Base-by-base conservation (phyloP, 2,113 vertebrate species). In the Chloebia gouldiae region DNA sequence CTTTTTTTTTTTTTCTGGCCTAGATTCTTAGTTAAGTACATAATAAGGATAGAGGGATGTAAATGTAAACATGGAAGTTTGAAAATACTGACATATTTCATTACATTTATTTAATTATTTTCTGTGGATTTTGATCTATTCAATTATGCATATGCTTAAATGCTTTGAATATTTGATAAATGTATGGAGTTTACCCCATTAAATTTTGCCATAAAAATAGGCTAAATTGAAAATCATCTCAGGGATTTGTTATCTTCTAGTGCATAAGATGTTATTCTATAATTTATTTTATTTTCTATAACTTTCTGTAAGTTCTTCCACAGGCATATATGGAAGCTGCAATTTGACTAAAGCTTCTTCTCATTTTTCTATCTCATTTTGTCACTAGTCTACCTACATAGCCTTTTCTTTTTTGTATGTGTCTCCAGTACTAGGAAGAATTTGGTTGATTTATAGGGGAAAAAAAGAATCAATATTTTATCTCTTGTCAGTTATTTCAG, bases 401-500 rank as follows among this genome's bases (percentile, higher is more conserved):
- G 10, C 42, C 25, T 86, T 95, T 63, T 27, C 40, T 16, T 89
- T 82, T 75, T 4, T 64, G 9, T 50, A 6, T 95, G 19, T 45
- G 51, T 68, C 18, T 45, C 39, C n/a, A 92, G 45, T 64, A 90
- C 13, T 33, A 86, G 10, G 4, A 35, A 60, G 68, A 71, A 66
- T 86, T 22, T 90, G 2, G 6, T 93, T 86, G 57, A 97, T 79
- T 92, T 56, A 73, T 42, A 37, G 17, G 31, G 15, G 8, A 35
- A 27, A 79, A 79, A 75, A 44, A 80, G 35, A 42, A 87, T 42
- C 3, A 75, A 50, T 40, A 56, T 94, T 92, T 94, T 78, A 42
- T 88, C 40, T 87, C 44, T 49, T 72, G 64, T 81, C 59, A 76
- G 33, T 84, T 94, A 30, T 84, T 84, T 75, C 73, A 70, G 39